A percentile compares a stretch with the other conserved stretches of the same genome.
Evolutionary conservation across 2,113 vertebrate species (phyloP).

Genomic region (Climacteris rufus): DNA sequence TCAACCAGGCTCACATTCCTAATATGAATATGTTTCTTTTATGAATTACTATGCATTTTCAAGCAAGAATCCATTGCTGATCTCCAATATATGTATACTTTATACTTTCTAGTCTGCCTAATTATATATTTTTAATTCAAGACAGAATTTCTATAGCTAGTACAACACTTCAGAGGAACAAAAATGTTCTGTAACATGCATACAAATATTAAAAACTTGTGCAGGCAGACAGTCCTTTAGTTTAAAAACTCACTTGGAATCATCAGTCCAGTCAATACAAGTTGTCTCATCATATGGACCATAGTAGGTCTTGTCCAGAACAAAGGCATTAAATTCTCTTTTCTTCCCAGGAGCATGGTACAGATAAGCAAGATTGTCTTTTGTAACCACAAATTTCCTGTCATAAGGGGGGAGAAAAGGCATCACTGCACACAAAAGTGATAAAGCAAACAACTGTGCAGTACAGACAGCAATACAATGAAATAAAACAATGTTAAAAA

Average conservation of each 20-base stretch:
- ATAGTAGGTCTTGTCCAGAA: constrained; percentile 92
- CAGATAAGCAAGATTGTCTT: constrained; percentile 88
- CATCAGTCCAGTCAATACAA: constrained; percentile 95
- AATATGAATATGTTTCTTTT: not conserved
- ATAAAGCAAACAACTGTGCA: not conserved
- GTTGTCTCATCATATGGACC: constrained; percentile 96
- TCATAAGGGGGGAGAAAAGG: not conserved
- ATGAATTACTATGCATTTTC: not conserved
- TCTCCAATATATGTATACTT: not conserved
- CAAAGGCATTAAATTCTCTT: constrained; percentile 91
- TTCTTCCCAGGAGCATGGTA: constrained; percentile 92
- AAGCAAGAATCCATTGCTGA: not conserved
- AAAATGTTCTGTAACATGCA: not conserved
- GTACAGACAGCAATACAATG: not conserved
- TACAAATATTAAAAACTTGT: not conserved
- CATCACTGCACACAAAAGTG: not conserved
- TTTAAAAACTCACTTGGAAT: constrained; percentile 84
- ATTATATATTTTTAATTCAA: not conserved
- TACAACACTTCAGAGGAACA: not conserved
- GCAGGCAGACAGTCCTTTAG: not conserved
- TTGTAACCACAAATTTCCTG: constrained; percentile 92
- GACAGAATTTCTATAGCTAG: not conserved
- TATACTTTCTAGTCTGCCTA: not conserved
- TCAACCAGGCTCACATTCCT: not conserved
- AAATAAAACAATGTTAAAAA: not conserved